Evolutionary conservation across 2,113 vertebrate species (phyloP), one percentile per base, ranked within the genome.

Genomic region (Copsychus sechellarum): DNA sequence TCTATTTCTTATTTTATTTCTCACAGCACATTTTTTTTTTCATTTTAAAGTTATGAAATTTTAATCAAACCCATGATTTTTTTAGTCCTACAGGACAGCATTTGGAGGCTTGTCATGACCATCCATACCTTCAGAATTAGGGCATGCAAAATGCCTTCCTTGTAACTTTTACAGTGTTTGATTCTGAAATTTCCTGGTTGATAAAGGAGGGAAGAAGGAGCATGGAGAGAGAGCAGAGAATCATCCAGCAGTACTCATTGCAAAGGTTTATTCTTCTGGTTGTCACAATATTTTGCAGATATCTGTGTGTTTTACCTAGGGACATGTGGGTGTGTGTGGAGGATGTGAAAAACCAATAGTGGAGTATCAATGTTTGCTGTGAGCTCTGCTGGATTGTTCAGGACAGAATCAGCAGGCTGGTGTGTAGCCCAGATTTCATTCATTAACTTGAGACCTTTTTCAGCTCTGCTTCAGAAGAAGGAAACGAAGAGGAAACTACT

Each of bases 281-380:
- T 17, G 29, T 69, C n/a, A 12, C 8, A 8, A 29, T 33, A 17
- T 73, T 81, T 81, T 80, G 38, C 40, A 62, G 9, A 31, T 56
- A 7, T 2, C 43, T 1, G 34, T n/a, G n/a, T 23, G 34, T 22
- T 57, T 28, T 53, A 38, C 33, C 15, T 17, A 33, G 7, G 23
- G 62, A 11, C 17, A 26, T 13, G 31, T 56, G 51, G 42, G 34
- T 29, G 28, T 74, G 40, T 65, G 8, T 33, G 53, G 33, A 56
- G 67, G 29, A 33, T 34, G 51, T 58, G 51, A 7, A 43, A 25
- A 69, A 13, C 8, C 0, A 47, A 2, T 4, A 69, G 50, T 21
- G 9, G n/a, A 14, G 24, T 31, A 8, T 12, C 34, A 86, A 34
- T 72, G 50, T 65, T 33, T 65, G 73, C 51, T 0, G 0, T 34